These are phyloP conservation scores for Sympetrum striolatum DNA, from an alignment of 2,888 invertebrate species.

Conservation along the genomic window DNA sequence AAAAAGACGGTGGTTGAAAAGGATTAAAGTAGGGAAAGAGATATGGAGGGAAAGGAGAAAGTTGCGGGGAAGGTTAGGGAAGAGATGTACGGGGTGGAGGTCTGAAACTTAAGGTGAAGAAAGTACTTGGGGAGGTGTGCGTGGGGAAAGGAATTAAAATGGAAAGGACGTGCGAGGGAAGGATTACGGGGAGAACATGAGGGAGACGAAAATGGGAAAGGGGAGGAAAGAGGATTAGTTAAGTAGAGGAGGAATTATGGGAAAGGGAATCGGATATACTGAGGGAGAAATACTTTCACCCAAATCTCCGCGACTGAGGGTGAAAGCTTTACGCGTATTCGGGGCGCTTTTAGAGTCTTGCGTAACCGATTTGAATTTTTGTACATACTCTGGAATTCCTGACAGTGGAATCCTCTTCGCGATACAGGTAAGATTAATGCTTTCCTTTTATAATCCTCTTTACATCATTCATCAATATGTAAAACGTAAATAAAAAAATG, in stretches of 20 bases:
- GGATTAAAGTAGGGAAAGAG: not conserved
- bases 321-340: not conserved
- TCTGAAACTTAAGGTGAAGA: not conserved
- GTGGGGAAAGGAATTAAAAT: not conserved
- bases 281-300: not conserved
- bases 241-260: not conserved
- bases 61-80: not conserved
- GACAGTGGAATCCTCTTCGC: too few relatives aligned
- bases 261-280: not conserved
- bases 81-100: not conserved
- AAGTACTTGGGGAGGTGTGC: not conserved
- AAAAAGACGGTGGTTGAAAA: not conserved
- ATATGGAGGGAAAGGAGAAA: not conserved
- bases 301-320: not conserved
- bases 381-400: too few relatives aligned
- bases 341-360: not conserved
- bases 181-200: not conserved
- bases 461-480: too few relatives aligned
- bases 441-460: too few relatives aligned
- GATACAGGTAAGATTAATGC: too few relatives aligned
- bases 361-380: not conserved
- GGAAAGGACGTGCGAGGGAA: not conserved
- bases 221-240: not conserved
- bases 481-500: too few relatives aligned
- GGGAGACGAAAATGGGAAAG: not conserved